phyloP scores from a whole-genome alignment of 2,888 invertebrate genomes.

The Platycheirus albimanus region DNA sequence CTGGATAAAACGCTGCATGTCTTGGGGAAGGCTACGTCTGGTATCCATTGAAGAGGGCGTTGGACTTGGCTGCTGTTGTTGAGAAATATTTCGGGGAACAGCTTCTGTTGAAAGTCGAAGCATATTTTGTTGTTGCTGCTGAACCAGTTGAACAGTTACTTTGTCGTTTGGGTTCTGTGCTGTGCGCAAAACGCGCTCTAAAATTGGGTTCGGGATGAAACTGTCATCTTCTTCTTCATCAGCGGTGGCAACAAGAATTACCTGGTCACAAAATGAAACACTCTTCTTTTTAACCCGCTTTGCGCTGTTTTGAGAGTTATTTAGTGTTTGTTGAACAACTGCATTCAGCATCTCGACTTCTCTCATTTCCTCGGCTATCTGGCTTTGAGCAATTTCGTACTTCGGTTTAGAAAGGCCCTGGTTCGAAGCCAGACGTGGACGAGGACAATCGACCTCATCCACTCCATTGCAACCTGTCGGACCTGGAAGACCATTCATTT shows the following conservation, averaged over 20 bases:
- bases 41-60: conserved; percentile 51
- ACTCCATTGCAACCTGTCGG: conserved; percentile 69
- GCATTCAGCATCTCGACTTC: conserved; percentile 85
- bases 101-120: conserved; percentile 83
- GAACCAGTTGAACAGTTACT: conserved; percentile 84
- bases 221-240: conserved; percentile 96
- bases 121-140: conserved; percentile 83
- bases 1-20: conserved; percentile 81
- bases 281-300: conserved; percentile 93
- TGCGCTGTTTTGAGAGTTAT: conserved; percentile 83
- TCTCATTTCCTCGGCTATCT: conserved; percentile 84
- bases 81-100: conserved; percentile 79
- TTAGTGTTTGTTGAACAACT: conserved; percentile 84
- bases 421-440: conserved; percentile 76
- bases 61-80: conserved; percentile 73
- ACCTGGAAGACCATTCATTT: conserved; percentile 83
- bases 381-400: conserved; percentile 83
- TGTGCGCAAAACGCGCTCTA: conserved; percentile 92
- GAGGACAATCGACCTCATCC: conserved; percentile 80
- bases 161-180: conserved; percentile 86
- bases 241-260: conserved; percentile 95
- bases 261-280: conserved; percentile 97
- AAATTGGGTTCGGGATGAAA: conserved; percentile 94
- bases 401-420: conserved; percentile 79
- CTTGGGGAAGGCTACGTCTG: conserved; percentile 76